Conservation (phyloP, 2,888 invertebrate species). For the Oscheius sp. region DNA sequence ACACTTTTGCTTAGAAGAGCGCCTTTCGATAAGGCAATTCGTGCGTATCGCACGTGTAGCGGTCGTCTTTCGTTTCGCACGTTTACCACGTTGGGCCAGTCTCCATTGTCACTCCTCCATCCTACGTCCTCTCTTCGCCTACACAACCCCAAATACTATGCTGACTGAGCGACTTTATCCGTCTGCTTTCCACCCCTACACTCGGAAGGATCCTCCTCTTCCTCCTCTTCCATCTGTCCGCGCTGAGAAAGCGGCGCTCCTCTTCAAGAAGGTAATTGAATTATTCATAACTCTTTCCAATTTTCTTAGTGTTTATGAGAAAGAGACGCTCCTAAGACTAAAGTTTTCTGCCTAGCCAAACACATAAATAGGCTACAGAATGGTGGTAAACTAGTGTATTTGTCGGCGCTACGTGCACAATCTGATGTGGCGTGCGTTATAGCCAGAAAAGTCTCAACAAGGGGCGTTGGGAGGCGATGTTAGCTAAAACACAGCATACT, state of each 20-base stretch:
- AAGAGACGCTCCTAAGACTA: too few relatives aligned
- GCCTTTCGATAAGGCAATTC: constrained; percentile 33
- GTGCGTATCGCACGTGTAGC: constrained; percentile 30
- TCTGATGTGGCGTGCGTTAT: constrained; percentile 21
- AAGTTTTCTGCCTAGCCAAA: too few relatives aligned
- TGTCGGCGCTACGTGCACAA: constrained; percentile 18
- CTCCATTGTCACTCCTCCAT: background rate
- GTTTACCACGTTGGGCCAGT: constrained; percentile 27
- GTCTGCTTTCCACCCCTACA: constrained; percentile 26
- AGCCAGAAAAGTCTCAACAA: constrained; percentile 18
- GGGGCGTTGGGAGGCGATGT: constrained; percentile 1
- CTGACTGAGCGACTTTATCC: constrained; percentile 4
- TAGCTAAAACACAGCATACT: too few relatives aligned
- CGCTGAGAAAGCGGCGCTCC: background rate
- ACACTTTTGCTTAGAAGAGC: constrained; percentile 5
- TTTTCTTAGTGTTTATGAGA: too few relatives aligned
- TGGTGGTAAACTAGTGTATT: too few relatives aligned
- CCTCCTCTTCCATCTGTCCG: constrained; percentile 1
- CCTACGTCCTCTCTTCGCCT: too few relatives aligned
- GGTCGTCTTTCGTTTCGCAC: constrained; percentile 25
- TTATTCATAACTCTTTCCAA: background rate
- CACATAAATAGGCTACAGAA: too few relatives aligned
- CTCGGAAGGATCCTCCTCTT: background rate
- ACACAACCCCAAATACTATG: background rate
- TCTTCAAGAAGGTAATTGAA: background rate